phyloP scores from a whole-genome alignment of 2,113 vertebrate species.

The Guaruba guarouba region DNA sequence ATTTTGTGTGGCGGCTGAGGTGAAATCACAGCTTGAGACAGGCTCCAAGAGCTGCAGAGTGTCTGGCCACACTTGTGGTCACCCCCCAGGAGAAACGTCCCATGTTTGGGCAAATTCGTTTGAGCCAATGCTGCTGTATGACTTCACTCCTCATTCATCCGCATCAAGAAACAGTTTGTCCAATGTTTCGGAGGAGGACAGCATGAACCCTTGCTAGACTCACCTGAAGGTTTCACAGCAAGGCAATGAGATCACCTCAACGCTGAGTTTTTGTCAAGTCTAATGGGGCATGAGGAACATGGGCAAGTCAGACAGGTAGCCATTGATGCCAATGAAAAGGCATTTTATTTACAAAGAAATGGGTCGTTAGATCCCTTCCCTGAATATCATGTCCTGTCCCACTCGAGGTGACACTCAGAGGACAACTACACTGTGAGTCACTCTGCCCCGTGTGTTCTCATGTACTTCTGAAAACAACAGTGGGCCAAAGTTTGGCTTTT shows the following conservation, averaged over 20 bases:
- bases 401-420: background rate
- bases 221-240: slow-evolving; percentile 7
- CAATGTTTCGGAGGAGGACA: background rate
- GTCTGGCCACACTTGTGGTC: slow-evolving; percentile 24
- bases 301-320: background rate
- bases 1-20: background rate
- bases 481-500: slow-evolving; percentile 52
- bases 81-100: background rate
- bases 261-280: background rate
- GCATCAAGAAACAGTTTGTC: slow-evolving; percentile 16
- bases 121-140: slow-evolving; percentile 15
- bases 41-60: slow-evolving; percentile 16
- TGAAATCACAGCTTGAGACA: slow-evolving; percentile 39
- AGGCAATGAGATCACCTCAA: background rate
- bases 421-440: slow-evolving; percentile 28
- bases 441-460: background rate
- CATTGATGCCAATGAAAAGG: background rate
- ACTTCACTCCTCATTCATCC: slow-evolving; percentile 47
- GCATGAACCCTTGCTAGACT: background rate
- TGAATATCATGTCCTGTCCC: background rate
- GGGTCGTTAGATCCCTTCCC: background rate
- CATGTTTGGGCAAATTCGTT: slow-evolving; percentile 47
- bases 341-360: background rate
- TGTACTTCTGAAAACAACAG: slow-evolving; percentile 26
- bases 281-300: background rate